phyloP scores from a whole-genome alignment of 2,113 vertebrate species.

The Numida meleagris region DNA sequence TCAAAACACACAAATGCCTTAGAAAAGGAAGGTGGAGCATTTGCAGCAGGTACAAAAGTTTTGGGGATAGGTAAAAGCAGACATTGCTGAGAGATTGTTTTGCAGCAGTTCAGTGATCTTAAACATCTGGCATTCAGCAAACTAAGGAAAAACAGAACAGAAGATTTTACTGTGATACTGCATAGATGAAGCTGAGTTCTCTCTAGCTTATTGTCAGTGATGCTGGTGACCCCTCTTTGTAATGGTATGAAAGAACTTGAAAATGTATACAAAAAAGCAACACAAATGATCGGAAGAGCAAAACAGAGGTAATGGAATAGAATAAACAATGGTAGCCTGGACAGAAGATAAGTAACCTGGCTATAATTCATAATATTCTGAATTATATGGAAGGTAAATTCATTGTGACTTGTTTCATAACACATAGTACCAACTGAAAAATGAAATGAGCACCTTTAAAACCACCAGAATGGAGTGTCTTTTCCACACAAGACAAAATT shows the following conservation, averaged over 20 bases:
- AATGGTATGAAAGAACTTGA: neutral
- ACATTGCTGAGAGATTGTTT: neutral
- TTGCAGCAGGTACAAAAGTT: neutral
- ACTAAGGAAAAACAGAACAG: neutral
- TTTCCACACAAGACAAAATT: neutral
- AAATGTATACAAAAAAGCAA: rapidly evolving
- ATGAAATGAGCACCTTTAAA: neutral
- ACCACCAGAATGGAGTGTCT: rapidly evolving
- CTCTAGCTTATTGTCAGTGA: neutral
- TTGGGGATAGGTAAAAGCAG: neutral
- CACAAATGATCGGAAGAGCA: neutral
- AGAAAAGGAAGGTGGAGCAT: neutral
- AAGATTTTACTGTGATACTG: neutral
- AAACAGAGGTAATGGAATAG: neutral
- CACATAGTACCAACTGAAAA: neutral
- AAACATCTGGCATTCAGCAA: neutral
- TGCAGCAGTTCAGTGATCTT: neutral
- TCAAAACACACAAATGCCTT: neutral
- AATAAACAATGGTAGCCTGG: neutral
- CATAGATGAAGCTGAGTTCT: neutral
- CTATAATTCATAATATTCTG: neutral
- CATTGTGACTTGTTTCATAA: neutral
- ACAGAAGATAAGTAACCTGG: neutral
- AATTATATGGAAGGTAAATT: neutral
- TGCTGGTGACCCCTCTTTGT: neutral